These are phyloP conservation scores for Anabacerthia variegaticeps DNA, from an alignment of 2,797 vertebrate species.

Conservation along the genomic window DNA sequence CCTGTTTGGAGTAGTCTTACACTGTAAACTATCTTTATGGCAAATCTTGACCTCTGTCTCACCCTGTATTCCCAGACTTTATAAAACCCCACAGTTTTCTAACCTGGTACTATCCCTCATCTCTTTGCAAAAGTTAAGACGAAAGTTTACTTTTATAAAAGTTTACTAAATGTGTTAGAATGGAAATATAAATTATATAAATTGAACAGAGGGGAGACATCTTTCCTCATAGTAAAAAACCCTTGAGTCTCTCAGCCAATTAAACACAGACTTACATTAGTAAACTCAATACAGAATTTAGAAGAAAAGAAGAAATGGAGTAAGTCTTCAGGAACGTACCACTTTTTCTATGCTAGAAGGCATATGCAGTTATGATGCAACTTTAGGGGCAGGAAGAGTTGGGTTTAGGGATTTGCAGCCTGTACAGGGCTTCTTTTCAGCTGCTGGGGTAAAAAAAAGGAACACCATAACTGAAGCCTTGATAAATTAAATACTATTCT, in stretches of 20 bases:
- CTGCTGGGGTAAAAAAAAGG: neutral
- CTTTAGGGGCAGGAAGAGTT: neutral
- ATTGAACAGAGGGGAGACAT: neutral
- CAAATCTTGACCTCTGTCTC: neutral
- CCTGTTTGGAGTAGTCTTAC: neutral
- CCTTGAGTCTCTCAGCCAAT: neutral
- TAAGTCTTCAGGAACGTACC: neutral
- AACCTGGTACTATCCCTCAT: neutral
- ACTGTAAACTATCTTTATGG: neutral
- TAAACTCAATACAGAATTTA: neutral
- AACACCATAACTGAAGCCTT: neutral
- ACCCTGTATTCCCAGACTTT: neutral
- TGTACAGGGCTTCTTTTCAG: neutral
- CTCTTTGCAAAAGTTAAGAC: neutral
- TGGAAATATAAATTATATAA: neutral
- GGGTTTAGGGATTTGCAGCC: neutral
- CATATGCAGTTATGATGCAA: neutral
- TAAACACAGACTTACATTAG: neutral
- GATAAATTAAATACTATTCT: neutral
- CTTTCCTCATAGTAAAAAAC: neutral
- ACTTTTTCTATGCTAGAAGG: neutral
- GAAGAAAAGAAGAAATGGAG: conserved; percentile 12
- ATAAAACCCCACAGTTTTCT: neutral
- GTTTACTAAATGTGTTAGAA: neutral
- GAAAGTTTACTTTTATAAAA: neutral